Evolutionary conservation across 2,797 vertebrate genomes (phyloP).

Genomic region (Loris lydekkerianus): DNA sequence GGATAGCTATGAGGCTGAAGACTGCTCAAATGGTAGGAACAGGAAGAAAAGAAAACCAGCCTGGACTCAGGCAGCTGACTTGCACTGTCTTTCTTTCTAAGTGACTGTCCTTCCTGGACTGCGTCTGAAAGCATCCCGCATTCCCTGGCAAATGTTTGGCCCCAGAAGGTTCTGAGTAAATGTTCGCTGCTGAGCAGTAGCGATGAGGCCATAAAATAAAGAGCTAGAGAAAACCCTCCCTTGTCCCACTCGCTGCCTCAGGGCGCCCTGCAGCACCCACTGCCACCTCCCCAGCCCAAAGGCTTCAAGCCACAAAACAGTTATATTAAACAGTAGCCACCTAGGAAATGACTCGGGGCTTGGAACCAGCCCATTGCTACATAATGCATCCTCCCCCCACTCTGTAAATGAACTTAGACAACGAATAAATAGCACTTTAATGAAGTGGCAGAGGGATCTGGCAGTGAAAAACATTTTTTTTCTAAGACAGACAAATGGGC

Average conservation of each 20-base stretch:
- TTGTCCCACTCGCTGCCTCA: background rate
- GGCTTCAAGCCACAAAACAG: slow-evolving; percentile 8
- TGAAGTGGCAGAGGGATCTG: slow-evolving; percentile 24
- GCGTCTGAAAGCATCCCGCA: background rate
- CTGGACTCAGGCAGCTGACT: too few relatives aligned
- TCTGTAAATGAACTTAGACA: background rate
- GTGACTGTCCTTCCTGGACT: background rate
- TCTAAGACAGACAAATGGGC: slow-evolving; percentile 10
- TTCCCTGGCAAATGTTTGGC: too few relatives aligned
- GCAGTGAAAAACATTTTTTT: slow-evolving; percentile 16
- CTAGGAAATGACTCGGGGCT: background rate
- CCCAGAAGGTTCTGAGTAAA: background rate
- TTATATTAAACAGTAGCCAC: background rate
- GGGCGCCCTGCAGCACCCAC: too few relatives aligned
- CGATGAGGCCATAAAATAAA: fast-evolving
- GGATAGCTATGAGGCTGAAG: background rate
- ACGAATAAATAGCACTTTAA: background rate
- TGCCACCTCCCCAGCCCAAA: background rate
- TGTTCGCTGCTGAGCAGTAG: background rate
- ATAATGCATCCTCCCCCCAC: background rate
- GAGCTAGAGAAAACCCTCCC: background rate
- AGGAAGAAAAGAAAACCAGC: background rate
- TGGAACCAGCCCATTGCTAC: background rate
- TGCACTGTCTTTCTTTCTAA: background rate
- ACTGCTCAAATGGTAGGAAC: background rate